Evolutionary conservation across 1,140 invertebrate genomes (phyloP).

Genomic region (Phymorhynchus buccinoides): DNA sequence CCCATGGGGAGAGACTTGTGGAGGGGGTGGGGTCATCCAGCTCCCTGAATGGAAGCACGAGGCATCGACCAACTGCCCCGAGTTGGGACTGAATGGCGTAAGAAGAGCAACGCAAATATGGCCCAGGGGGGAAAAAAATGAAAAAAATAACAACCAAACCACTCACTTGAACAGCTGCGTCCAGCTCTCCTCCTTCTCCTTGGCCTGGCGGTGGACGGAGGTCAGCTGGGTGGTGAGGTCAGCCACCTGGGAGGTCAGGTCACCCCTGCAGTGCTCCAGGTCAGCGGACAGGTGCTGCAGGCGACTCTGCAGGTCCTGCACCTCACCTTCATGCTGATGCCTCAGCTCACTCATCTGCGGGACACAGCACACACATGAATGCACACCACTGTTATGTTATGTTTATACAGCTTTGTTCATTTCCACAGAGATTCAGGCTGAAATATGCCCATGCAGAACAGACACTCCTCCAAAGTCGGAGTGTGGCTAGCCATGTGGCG

Average conservation of each 20-base stretch:
- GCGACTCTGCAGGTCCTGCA: conserved; percentile 36
- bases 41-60: no score
- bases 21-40: no score
- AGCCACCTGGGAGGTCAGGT: neutral
- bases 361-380: neutral
- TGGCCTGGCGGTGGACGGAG: neutral
- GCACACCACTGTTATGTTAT: neutral
- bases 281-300: conserved; percentile 20
- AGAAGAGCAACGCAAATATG: no score
- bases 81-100: no score
- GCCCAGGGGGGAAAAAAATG: no score
- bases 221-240: neutral
- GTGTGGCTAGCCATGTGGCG: no score
- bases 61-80: no score
- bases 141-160: neutral
- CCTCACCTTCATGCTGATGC: conserved; percentile 53
- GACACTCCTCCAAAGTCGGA: no score
- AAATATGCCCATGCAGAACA: no score
- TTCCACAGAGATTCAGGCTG: no score
- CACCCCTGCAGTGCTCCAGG: conserved; percentile 12
- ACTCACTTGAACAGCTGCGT: conserved; percentile 4
- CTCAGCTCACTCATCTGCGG: conserved; percentile 53
- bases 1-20: no score
- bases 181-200: neutral
- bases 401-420: neutral